phyloP scores from a whole-genome alignment of 2,797 vertebrate species.

The Gymnocypris eckloni region DNA sequence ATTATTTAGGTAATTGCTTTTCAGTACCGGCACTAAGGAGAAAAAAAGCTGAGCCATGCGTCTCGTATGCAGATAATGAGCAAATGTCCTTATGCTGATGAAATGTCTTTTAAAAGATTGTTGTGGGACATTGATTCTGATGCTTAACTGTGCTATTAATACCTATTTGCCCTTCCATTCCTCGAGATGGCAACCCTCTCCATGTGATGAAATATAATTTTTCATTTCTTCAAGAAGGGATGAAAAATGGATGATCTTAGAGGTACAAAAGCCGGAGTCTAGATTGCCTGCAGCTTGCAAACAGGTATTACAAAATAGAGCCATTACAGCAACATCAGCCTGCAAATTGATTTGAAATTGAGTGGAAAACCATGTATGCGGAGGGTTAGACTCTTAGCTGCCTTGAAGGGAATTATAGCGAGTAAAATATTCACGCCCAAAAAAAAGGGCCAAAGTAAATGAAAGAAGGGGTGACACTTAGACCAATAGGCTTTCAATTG shows the following conservation, averaged over 20 bases:
- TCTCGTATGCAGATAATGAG: slow-evolving; percentile 52
- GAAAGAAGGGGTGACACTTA: slow-evolving; percentile 18
- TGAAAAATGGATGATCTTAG: slow-evolving; percentile 56
- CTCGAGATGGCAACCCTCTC: slow-evolving; percentile 27
- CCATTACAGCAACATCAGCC: slow-evolving; percentile 56
- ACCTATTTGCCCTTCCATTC: slow-evolving; percentile 38
- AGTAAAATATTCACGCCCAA: slow-evolving; percentile 35
- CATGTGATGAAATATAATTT: slow-evolving; percentile 40
- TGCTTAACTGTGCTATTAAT: slow-evolving; percentile 49
- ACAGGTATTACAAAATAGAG: slow-evolving; percentile 58
- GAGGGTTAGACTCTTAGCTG: slow-evolving; percentile 36
- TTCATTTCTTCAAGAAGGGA: slow-evolving; percentile 48
- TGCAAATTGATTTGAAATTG: slow-evolving; percentile 60
- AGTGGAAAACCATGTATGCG: slow-evolving; percentile 51
- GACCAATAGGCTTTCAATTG: slow-evolving; percentile 14
- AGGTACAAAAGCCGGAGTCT: slow-evolving; percentile 43
- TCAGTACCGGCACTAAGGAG: slow-evolving; percentile 25
- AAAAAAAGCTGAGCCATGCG: slow-evolving; percentile 39
- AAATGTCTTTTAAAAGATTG: slow-evolving; percentile 42
- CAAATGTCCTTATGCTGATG: slow-evolving; percentile 57
- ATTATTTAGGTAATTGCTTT: slow-evolving; percentile 56
- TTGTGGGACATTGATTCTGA: slow-evolving; percentile 46
- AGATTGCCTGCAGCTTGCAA: slow-evolving; percentile 57
- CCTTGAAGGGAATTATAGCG: slow-evolving; percentile 43
- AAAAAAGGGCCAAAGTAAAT: slow-evolving; percentile 31